Base-by-base conservation (phyloP, 2,113 vertebrate species). In the Heterotilapia buettikoferi region DNA sequence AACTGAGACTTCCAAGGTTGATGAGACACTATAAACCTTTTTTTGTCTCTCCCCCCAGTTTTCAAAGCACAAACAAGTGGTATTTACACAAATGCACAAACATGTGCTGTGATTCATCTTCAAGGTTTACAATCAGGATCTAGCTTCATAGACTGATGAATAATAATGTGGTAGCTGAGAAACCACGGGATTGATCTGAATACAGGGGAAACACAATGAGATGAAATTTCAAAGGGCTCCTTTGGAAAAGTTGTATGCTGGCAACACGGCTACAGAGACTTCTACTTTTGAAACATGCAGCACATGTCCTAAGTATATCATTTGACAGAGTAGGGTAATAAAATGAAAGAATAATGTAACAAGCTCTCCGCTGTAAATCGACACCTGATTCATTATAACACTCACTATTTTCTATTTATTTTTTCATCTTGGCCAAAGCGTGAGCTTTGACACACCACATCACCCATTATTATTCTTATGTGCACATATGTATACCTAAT, bases 371-470 rank as follows among this genome's bases (percentile, higher is more conserved):
- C 76, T 84, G 19, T 92, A 92, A 91, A 91, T 87, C 82, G 86
- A 91, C 94, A 95, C 90, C 93, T 83, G 95, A 85, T 88, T 85
- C 68, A 86, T 83, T 89, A 79, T 88, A 93, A 91, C 93, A 54
- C 84, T 54, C n/a, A 50, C 71, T 76, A 59, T 86, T 56, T 84
- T 84, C 84, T 16, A 68, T 88, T 63, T 82, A 52, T 88, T 82
- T 89, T 59, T 81, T 80, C 59, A 12, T 29, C 56, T 43, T 83
- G 66, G 86, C 89, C 88, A 93, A 87, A 93, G 82, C 86, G 78
- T 86, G 88, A 84, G 61, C 57, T 85, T 68, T 38, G 63, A 68
- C 19, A 40, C 33, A 3, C 63, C 63, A 21, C 33, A 21, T 21
- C 63, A 68, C 1, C 11, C 19, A 5, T 68, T 68, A 38, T 68